phyloP scores from a whole-genome alignment of 2,797 vertebrate genomes.

The Numenius phaeopus region DNA sequence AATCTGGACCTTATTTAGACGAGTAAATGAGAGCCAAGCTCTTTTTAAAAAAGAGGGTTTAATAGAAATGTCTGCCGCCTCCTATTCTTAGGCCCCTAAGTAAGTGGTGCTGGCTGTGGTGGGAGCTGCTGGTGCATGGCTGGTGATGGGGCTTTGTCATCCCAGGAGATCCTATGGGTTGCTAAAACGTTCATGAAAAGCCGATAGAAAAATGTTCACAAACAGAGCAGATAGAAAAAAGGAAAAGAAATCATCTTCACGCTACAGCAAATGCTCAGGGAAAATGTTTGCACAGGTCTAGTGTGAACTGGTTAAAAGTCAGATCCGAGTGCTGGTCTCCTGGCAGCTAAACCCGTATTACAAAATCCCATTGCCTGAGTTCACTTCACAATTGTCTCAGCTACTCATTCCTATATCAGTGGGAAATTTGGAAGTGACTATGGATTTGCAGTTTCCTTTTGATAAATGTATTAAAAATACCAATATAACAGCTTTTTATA shows the following conservation, averaged over 20 bases:
- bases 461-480: constrained; percentile 71
- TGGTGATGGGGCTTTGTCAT: constrained; percentile 42
- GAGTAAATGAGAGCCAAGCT: constrained; percentile 61
- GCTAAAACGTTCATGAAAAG: background rate
- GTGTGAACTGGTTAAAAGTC: constrained; percentile 53
- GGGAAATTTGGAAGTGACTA: constrained; percentile 60
- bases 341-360: constrained; percentile 39
- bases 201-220: background rate
- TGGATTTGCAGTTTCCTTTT: constrained; percentile 46
- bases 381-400: constrained; percentile 41
- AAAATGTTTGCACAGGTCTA: constrained; percentile 42
- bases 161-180: background rate
- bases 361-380: constrained; percentile 40
- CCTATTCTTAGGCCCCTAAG: constrained; percentile 63
- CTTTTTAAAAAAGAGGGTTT: constrained; percentile 45
- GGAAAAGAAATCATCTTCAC: background rate
- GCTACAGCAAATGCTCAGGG: constrained; percentile 10
- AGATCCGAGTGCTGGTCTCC: constrained; percentile 24
- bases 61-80: constrained; percentile 68
- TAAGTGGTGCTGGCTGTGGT: constrained; percentile 57
- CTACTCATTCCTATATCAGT: constrained; percentile 65
- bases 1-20: constrained; percentile 69
- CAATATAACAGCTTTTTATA: constrained; percentile 72
- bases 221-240: background rate
- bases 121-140: constrained; percentile 40